phyloP scores from a whole-genome alignment of 37 sponge, comb jelly and placozoan species.

The Haliclona indistincta region DNA sequence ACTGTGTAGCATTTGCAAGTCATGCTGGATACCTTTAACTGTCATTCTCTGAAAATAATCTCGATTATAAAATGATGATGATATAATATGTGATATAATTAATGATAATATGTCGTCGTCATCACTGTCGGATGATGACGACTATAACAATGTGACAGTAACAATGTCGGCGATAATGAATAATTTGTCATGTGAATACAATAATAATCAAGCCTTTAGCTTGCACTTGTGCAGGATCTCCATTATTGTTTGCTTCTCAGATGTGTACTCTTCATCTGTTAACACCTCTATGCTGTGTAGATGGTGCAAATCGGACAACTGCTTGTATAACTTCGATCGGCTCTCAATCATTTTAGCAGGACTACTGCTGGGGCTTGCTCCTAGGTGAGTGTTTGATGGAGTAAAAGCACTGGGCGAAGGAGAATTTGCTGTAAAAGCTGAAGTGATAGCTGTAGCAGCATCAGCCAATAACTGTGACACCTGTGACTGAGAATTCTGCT shows the following conservation, averaged over 20 bases:
- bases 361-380: not conserved
- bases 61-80: not conserved
- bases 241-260: constrained; percentile 26
- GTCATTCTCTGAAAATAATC: not conserved
- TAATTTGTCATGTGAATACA: not conserved
- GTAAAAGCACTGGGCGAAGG: not conserved
- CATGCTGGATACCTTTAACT: constrained; percentile 12
- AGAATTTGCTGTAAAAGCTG: not conserved
- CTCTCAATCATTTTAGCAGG: constrained; percentile 15
- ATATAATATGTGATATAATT: no score
- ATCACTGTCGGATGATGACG: no score
- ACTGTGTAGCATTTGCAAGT: constrained; percentile 11
- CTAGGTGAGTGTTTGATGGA: not conserved
- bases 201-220: not conserved
- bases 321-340: constrained; percentile 25
- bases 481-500: not conserved
- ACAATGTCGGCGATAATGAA: no score
- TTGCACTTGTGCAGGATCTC: constrained; percentile 12
- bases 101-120: no score
- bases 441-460: not conserved
- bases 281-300: not conserved
- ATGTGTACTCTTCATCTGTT: constrained; percentile 11
- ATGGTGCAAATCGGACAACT: constrained; percentile 15
- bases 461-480: not conserved
- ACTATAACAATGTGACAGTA: no score